Percentiles rank a stretch among this genome's conserved stretches.
Conservation (phyloP, 2,113 vertebrate genomes). For the Pygoscelis adeliae region DNA sequence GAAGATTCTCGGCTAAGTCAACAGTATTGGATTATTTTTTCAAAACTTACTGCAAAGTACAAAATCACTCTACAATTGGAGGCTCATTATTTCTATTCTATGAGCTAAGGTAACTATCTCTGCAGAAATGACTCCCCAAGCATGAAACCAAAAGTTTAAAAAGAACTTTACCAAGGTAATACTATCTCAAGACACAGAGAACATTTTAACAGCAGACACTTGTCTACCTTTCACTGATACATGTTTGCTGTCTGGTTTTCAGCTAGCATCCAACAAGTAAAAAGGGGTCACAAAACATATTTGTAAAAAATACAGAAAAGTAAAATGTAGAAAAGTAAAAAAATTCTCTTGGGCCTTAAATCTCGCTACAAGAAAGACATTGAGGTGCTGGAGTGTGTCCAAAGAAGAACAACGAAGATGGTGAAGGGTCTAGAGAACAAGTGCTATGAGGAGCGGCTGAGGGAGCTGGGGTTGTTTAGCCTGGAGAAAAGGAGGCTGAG, state of each 20-base stretch:
- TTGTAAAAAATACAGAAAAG: neutral
- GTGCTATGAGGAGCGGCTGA: too few species aligned
- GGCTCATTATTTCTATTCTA: neutral
- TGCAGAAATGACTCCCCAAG: neutral
- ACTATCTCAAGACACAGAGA: neutral
- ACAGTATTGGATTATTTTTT: neutral
- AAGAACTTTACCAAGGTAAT: neutral
- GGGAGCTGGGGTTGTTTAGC: too few species aligned
- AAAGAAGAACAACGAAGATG: neutral
- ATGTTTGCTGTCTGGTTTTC: neutral
- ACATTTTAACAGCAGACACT: neutral
- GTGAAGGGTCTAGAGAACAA: neutral
- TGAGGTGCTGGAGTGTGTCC: neutral
- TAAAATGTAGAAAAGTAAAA: neutral
- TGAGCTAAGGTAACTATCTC: neutral
- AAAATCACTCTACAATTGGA: neutral
- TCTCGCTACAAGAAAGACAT: neutral
- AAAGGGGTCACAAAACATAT: neutral
- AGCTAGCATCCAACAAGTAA: neutral
- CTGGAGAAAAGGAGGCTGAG: too few species aligned
- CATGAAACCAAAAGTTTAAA: neutral
- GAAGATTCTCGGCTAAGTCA: neutral
- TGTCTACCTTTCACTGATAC: neutral
- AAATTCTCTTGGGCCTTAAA: neutral
- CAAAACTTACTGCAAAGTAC: neutral